Evolutionary conservation across 2,888 invertebrate genomes (phyloP).

Genomic region (Apantesis nais): DNA sequence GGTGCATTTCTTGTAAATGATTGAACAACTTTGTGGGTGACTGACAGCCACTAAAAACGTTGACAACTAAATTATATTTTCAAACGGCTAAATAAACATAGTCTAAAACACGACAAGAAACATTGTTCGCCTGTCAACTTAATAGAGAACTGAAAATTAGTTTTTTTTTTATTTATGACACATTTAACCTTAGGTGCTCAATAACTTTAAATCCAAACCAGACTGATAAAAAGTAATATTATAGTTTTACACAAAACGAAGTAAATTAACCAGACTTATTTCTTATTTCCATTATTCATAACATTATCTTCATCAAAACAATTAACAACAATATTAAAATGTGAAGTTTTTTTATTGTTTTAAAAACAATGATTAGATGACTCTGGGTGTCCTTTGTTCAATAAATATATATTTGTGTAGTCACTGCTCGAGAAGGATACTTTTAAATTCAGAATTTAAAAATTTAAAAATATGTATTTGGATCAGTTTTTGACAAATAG

Average conservation of each 20-base stretch:
- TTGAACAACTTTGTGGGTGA: conserved; percentile 51
- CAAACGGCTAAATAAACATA: conserved; percentile 28
- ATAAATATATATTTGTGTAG: neutral
- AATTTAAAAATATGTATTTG: neutral
- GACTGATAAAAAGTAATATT: neutral
- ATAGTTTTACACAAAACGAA: neutral
- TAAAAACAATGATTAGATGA: neutral
- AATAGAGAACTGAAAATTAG: conserved; percentile 2
- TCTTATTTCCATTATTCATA: too few relatives aligned
- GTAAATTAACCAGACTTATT: too few relatives aligned
- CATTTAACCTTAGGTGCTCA: neutral
- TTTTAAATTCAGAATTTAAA: neutral
- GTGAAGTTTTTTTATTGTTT: neutral
- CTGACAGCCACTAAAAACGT: conserved; percentile 49
- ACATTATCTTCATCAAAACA: too few relatives aligned
- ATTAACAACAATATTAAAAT: neutral
- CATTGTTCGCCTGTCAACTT: conserved; percentile 24
- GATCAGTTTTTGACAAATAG: neutral
- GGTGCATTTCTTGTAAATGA: conserved; percentile 50
- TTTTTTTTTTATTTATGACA: too few relatives aligned
- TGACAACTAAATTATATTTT: conserved; percentile 46
- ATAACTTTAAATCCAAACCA: neutral
- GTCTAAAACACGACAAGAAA: conserved; percentile 39
- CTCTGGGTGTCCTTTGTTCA: neutral
- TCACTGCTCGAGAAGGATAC: too few relatives aligned